Percentiles rank a stretch among this genome's conserved stretches.
Evolutionary conservation across 2,797 vertebrate genomes (phyloP).

Genomic region (Cyclopterus lumpus): DNA sequence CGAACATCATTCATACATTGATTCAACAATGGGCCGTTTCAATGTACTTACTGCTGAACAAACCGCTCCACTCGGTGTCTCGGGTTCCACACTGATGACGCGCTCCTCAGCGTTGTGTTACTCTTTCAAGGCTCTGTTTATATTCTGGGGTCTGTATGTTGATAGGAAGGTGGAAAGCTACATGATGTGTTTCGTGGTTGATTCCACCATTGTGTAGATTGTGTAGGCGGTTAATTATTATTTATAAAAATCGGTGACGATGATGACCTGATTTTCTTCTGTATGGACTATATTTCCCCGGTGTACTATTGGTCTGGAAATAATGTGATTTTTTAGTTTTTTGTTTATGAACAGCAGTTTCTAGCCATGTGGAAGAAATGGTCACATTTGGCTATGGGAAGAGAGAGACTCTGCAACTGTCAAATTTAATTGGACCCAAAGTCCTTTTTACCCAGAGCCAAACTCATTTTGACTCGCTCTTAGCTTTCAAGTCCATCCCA

Average conservation of each 20-base stretch:
- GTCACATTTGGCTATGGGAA: not conserved
- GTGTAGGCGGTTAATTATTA: not conserved
- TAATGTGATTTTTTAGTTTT: not conserved
- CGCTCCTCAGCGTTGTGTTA: not conserved
- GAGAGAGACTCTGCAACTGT: not conserved
- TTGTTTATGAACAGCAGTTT: not conserved
- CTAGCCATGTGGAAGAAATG: not conserved
- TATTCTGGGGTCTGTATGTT: not conserved
- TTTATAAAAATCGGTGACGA: not conserved
- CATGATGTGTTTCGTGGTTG: not conserved
- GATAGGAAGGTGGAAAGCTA: not conserved
- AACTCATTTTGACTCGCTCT: conserved; percentile 1
- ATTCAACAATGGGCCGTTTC: not conserved
- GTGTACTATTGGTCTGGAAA: not conserved
- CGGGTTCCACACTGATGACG: not conserved
- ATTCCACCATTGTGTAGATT: not conserved
- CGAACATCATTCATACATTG: not conserved
- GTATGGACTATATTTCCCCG: not conserved
- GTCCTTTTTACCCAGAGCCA: not conserved
- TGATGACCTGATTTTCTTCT: conserved; percentile 5
- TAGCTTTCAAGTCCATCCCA: not conserved
- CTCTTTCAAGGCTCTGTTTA: not conserved
- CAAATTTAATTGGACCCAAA: conserved; percentile 10
- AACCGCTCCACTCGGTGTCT: not conserved
- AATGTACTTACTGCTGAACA: not conserved